These are phyloP conservation scores for Meles meles DNA, from an alignment of 2,113 vertebrate genomes.

Conservation along the genomic window DNA sequence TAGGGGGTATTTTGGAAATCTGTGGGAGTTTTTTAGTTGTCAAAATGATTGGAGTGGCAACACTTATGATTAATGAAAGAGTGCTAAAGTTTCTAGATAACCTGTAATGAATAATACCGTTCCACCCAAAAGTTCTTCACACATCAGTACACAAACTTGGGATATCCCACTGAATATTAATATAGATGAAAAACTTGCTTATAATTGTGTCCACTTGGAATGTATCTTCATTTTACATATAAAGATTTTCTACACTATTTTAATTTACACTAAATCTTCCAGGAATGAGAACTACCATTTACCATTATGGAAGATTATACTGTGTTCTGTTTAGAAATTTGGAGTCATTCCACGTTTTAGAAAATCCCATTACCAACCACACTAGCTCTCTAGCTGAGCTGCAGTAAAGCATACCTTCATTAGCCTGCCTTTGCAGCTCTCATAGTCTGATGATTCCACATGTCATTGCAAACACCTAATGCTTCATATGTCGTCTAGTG, in stretches of 20 bases:
- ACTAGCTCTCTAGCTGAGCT: neutral
- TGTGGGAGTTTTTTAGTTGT: neutral
- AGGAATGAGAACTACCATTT: neutral
- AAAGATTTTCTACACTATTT: neutral
- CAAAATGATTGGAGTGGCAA: neutral
- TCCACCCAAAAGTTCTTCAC: neutral
- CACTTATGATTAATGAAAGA: neutral
- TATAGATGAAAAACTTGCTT: neutral
- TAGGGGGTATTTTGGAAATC: constrained; percentile 32
- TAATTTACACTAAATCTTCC: neutral
- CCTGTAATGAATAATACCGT: neutral
- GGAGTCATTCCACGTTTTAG: neutral
- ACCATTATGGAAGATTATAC: neutral
- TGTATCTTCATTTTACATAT: neutral
- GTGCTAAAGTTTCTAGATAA: neutral
- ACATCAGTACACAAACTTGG: neutral
- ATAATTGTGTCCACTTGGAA: neutral
- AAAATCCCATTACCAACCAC: neutral
- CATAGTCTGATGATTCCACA: neutral
- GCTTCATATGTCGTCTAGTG: neutral
- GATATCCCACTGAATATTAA: neutral
- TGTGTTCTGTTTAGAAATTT: neutral
- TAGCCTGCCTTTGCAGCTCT: neutral
- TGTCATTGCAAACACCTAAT: neutral
- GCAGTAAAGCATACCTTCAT: neutral